Evolutionary conservation across 2,113 vertebrate species (phyloP).

Genomic region (Halichoerus grypus): DNA sequence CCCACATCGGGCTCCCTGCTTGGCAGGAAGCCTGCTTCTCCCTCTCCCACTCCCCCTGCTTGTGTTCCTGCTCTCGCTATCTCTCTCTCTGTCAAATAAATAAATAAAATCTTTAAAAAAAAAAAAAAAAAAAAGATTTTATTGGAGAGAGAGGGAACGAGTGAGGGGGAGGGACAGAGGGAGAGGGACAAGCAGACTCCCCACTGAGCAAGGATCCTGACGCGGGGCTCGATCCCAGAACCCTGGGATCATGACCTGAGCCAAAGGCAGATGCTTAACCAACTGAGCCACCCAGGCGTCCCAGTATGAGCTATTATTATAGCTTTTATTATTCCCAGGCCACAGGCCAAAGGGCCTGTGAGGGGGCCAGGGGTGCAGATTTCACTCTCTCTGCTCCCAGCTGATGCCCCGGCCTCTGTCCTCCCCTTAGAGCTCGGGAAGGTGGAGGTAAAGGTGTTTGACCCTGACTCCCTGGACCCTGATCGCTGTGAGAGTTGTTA

Average conservation of each 20-base stretch:
- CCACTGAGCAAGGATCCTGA: neutral
- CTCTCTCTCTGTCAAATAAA: too few species aligned
- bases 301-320: neutral
- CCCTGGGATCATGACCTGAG: neutral
- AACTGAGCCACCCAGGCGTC: neutral
- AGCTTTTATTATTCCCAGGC: neutral
- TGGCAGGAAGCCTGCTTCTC: too few species aligned
- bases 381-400: neutral
- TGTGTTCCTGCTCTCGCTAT: too few species aligned
- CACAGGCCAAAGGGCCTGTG: neutral
- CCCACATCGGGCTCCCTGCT: too few species aligned
- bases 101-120: too few species aligned
- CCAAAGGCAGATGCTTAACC: neutral
- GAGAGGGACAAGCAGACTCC: neutral
- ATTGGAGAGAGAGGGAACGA: neutral
- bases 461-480: constrained; percentile 94
- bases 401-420: constrained; percentile 16
- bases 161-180: neutral
- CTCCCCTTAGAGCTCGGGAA: constrained; percentile 92
- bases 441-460: constrained; percentile 92
- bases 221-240: too few species aligned
- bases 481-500: constrained; percentile 98
- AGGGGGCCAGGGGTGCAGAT: neutral
- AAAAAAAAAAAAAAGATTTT: too few species aligned
- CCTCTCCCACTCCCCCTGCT: too few species aligned